Base-by-base conservation (phyloP, 2,113 vertebrate species). In the Psammodynastes pulverulentus region DNA sequence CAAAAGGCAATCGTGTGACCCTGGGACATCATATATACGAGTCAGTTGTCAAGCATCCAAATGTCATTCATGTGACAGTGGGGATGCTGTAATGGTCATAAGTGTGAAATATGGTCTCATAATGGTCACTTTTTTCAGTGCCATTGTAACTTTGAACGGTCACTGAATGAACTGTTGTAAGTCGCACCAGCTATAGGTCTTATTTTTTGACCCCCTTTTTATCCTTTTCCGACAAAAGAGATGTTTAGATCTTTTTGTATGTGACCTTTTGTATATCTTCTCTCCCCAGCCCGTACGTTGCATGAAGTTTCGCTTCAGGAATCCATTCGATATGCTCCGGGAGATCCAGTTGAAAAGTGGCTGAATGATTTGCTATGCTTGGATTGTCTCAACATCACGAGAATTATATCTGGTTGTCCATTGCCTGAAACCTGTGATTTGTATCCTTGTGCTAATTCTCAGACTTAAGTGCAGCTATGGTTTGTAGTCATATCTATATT, bases 311-410 rank as follows among this genome's bases (percentile, higher is more conserved):
- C 99, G 52, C 98, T 99, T 34, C 98, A 99, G 0, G 99, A 99
- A 96, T 99, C 99, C 0, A 99, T 99, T 94, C 98, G 99, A 0
- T 99, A 99, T 0, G 98, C 98, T 4, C 98, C 98, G 0, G 99
- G 98, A 21, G 99, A 99, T 17, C 51, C 98, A 0, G 99, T 99
- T 45, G 99, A 99, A 96, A 99, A 98, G 97, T 99, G 99, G 99
- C 97, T 99, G 43, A 99, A 99, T 0, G 98, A 99, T n/a, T 94
- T 99, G 91, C 97, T 99, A 34, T 99, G 99, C 94, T 94, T 99
- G 93, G 98, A 99, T 96, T 99, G 99, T 93, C 97, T 99, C 94
- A 99, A 89, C 96, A 98, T 99, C 87, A 98, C 98, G 87, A 97
- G 98, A 72, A 98, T 99, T 51, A 97, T 99, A 91, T 99, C 98